Conservation (phyloP, 2,888 invertebrate species). For the Eilema caniola region DNA sequence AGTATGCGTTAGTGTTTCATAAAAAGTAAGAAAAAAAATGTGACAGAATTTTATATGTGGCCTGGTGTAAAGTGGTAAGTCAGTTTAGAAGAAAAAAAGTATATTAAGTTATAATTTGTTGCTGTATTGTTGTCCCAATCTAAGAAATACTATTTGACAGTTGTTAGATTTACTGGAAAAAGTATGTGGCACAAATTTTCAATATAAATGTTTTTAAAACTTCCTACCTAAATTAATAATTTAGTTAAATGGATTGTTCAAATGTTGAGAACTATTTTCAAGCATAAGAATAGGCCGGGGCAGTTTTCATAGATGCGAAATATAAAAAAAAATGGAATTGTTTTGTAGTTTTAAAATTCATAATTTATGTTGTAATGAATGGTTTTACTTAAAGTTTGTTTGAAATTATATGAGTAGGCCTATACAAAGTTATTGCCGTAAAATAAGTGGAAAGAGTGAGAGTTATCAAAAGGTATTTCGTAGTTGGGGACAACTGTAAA, state of each 20-base stretch:
- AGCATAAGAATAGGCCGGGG: too few species aligned
- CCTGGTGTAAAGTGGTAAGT: background rate
- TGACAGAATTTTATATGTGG: conserved; percentile 23
- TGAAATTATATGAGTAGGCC: background rate
- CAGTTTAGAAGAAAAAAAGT: background rate
- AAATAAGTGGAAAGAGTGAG: too few species aligned
- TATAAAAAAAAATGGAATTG: too few species aligned
- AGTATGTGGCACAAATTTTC: background rate
- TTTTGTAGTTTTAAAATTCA: too few species aligned
- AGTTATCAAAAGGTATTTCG: background rate
- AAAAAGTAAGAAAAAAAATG: conserved; percentile 43
- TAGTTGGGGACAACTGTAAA: background rate
- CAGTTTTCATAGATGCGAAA: too few species aligned
- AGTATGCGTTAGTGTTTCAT: conserved; percentile 72
- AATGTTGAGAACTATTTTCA: background rate
- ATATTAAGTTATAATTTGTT: background rate
- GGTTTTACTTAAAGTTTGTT: too few species aligned
- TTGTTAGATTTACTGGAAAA: background rate
- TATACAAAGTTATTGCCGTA: background rate
- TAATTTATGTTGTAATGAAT: too few species aligned
- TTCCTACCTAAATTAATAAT: too few species aligned
- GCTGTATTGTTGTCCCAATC: background rate
- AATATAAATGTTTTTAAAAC: too few species aligned
- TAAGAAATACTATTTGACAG: background rate
- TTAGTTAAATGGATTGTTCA: too few species aligned